A percentile compares a stretch with the other conserved stretches of the same genome.
Evolutionary conservation across 2,888 invertebrate genomes (phyloP).

Genomic region (Nemotelus pantherinus): DNA sequence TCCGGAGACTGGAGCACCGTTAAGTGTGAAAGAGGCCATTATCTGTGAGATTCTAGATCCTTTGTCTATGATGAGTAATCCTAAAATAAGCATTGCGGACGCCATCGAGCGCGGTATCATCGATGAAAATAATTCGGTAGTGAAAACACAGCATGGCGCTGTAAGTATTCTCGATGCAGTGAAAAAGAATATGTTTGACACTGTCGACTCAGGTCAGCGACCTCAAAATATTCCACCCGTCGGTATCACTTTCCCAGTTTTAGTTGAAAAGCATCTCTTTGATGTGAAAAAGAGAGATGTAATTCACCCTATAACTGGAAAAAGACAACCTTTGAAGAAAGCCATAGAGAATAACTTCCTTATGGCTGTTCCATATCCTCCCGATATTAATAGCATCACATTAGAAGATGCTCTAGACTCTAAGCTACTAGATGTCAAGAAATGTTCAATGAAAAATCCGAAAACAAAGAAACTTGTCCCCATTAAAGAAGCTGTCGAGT

Average conservation of each 20-base stretch:
- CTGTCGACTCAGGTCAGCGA: constrained; percentile 56
- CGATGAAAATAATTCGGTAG: constrained; percentile 74
- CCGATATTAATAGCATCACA: constrained; percentile 72
- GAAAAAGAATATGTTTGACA: constrained; percentile 72
- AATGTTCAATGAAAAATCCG: constrained; percentile 73
- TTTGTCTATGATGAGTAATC: constrained; percentile 74
- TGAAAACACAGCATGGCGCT: constrained; percentile 71
- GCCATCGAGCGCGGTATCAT: constrained; percentile 78
- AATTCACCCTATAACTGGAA: constrained; percentile 77
- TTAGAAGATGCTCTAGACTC: constrained; percentile 78
- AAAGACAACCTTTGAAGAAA: constrained; percentile 72
- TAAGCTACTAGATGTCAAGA: constrained; percentile 74
- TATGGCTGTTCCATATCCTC: constrained; percentile 81
- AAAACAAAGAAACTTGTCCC: constrained; percentile 75
- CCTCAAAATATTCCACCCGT: constrained; percentile 76
- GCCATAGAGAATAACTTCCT: constrained; percentile 80
- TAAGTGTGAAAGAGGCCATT: constrained; percentile 82
- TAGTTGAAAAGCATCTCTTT: constrained; percentile 77
- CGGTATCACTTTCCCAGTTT: constrained; percentile 85
- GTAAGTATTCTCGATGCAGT: constrained; percentile 78
- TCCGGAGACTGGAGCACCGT: constrained; percentile 83
- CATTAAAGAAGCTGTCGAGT: constrained; percentile 79
- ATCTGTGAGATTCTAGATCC: constrained; percentile 86
- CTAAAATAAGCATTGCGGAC: constrained; percentile 77
- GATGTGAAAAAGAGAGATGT: constrained; percentile 74